Base-by-base conservation (phyloP, 2,797 vertebrate species). In the Syndactyla subalaris region DNA sequence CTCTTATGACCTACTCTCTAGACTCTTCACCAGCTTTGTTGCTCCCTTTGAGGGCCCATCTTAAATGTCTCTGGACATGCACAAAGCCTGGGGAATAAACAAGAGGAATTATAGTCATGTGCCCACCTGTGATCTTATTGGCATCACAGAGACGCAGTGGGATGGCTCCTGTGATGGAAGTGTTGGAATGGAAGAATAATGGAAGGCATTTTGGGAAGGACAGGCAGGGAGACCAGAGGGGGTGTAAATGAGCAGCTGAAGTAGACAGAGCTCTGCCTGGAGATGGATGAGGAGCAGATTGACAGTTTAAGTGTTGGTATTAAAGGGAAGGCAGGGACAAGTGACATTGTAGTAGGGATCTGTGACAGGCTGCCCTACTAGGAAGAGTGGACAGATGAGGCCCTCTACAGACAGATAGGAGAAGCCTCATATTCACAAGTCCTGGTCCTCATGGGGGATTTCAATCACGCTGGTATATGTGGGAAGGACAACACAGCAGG, bases 81-180 rank as follows among this genome's bases (percentile, higher is more conserved):
- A 13, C 0, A 8, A 51, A 79, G 36, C 3, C 1, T 0, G 0
- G 74, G 23, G 20, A 23, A 74, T 41, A 61, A 70, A 45, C 5
- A 36, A 41, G 36, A 54, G 3, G 20, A 48, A 36, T 26, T 14
- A 2, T 23, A 39, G 36, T 1, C 22, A 14, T 55, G 23, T 41
- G 14, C 24, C 30, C 5, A 11, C 14, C 29, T 52, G 4, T 62
- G 54, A 36, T 49, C 21, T 46, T 73, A 14, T 0, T 45, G 41
- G n/a, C 54, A 34, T 39, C 54, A 27, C 1, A 0, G 63, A 49
- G 23, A 43, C 2, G 2, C 18, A 22, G 24, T 20, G 27, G 27
- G 46, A 65, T 39, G 32, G 16, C 26, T 52, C 22, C 49, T 74
- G 48, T 16, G 19, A 21, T 0, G 0, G 26, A 11, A 29, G 8